A percentile compares a stretch with the other conserved stretches of the same genome.
These are phyloP conservation scores for Anguilla japonica DNA, from an alignment of 2,113 vertebrate genomes.

Conservation along the genomic window DNA sequence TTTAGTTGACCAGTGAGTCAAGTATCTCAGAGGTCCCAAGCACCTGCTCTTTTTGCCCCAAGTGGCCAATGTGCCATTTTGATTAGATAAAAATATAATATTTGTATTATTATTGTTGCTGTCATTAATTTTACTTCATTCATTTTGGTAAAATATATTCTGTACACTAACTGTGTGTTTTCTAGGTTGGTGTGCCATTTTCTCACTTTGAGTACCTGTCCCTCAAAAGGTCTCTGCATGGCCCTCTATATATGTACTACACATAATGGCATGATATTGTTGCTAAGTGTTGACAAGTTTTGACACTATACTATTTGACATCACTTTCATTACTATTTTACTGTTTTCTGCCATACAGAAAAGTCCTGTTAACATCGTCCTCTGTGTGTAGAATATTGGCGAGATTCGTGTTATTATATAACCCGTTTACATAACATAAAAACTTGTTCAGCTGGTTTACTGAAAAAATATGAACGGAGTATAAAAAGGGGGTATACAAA, in stretches of 20 bases:
- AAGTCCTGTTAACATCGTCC: background rate
- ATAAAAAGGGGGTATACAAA: background rate
- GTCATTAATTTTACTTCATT: too few species aligned
- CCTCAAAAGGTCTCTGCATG: too few species aligned
- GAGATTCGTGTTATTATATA: background rate
- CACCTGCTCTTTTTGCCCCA: too few species aligned
- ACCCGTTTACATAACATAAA: background rate
- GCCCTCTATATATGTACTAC: background rate
- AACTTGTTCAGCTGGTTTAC: background rate
- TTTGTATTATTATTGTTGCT: too few species aligned
- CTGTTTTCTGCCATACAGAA: background rate
- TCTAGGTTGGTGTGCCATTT: too few species aligned
- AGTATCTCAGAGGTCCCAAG: too few species aligned
- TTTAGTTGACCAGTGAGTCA: too few species aligned
- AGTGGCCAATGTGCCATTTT: too few species aligned
- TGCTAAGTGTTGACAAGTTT: background rate
- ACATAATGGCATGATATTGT: background rate
- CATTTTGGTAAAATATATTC: too few species aligned
- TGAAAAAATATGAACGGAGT: background rate
- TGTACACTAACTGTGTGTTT: too few species aligned
- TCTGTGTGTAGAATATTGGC: background rate
- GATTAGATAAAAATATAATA: too few species aligned
- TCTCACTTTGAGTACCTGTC: too few species aligned
- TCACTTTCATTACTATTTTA: background rate
- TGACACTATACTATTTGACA: background rate